Percentiles rank a stretch among this genome's conserved stretches.
Conservation (phyloP, 2,797 vertebrate genomes). For the Pogoniulus pusillus region DNA sequence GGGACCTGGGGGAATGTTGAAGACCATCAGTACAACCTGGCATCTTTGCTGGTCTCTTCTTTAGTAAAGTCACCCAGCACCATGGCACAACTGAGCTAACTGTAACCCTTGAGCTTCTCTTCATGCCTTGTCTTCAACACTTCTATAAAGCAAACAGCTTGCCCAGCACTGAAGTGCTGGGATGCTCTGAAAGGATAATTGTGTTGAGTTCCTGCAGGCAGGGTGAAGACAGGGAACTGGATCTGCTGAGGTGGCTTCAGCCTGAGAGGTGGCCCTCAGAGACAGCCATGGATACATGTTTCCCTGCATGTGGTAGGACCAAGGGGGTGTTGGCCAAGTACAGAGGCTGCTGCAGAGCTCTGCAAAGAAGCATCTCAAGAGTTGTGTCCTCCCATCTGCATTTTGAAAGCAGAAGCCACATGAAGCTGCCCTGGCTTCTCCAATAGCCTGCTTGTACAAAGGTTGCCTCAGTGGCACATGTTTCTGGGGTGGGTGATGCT, state of each 20-base stretch:
- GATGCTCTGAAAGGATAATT: not conserved
- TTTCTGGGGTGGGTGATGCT: not conserved
- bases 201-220: not conserved
- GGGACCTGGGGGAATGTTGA: not conserved
- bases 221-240: not conserved
- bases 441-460: not conserved
- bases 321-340: no score
- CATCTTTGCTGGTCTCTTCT: not conserved
- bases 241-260: not conserved
- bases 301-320: accelerated
- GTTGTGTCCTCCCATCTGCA: not conserved
- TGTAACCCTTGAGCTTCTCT: not conserved
- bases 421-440: not conserved
- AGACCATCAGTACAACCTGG: not conserved
- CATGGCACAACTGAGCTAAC: not conserved
- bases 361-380: not conserved
- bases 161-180: accelerated
- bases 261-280: not conserved
- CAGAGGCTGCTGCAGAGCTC: not conserved
- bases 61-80: not conserved
- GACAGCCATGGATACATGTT: not conserved
- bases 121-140: not conserved
- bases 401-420: not conserved
- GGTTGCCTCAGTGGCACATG: not conserved
- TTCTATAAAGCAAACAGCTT: not conserved